Evolutionary conservation across 2,888 invertebrate genomes (phyloP).

Genomic region (Nemotelus pantherinus): DNA sequence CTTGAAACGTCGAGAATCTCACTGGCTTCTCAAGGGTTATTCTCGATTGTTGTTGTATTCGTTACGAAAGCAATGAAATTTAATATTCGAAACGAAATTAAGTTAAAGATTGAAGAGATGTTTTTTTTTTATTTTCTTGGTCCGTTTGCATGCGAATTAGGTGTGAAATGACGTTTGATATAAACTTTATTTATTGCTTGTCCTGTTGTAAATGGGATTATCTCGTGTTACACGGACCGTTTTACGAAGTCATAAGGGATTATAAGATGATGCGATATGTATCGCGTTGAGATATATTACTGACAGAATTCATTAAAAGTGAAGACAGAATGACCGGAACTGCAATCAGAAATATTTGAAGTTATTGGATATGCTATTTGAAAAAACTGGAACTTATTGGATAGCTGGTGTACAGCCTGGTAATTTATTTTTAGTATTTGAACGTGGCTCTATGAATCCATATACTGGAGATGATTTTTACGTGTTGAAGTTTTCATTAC

Average conservation of each 20-base stretch:
- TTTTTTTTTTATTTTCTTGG: too few relatives aligned
- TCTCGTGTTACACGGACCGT: background rate
- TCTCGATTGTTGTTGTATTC: background rate
- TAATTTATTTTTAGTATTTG: too few relatives aligned
- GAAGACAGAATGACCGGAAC: too few relatives aligned
- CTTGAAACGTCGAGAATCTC: background rate
- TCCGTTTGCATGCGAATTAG: background rate
- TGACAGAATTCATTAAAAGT: background rate
- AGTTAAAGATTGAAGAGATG: background rate
- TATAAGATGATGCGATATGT: too few relatives aligned
- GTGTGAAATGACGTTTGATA: slow-evolving; percentile 31
- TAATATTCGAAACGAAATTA: slow-evolving; percentile 23
- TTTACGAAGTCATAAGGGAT: too few relatives aligned
- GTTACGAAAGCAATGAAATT: slow-evolving; percentile 10
- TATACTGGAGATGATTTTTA: too few relatives aligned
- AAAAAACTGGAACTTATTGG: too few relatives aligned
- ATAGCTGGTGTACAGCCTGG: too few relatives aligned
- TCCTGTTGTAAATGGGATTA: slow-evolving; percentile 17
- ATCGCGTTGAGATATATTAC: background rate
- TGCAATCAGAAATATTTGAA: too few relatives aligned
- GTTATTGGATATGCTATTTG: too few relatives aligned
- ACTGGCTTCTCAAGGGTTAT: background rate
- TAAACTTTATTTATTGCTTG: slow-evolving; percentile 21
- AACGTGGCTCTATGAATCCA: too few relatives aligned
- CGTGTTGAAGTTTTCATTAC: too few relatives aligned